Conservation (phyloP, 2,113 vertebrate genomes). For the Xerus inauris region DNA sequence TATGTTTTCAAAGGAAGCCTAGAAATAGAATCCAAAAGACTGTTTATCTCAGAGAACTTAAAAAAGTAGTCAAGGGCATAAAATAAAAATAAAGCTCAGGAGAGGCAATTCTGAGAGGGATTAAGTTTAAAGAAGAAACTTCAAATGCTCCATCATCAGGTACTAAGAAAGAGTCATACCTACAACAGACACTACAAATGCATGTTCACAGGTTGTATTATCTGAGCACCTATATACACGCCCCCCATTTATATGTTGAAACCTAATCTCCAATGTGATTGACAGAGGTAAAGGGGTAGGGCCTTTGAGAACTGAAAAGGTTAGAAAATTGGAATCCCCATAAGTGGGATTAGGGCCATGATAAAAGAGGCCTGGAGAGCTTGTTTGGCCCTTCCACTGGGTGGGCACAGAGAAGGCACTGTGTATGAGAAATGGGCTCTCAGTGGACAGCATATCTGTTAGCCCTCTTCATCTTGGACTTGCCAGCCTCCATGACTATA, state of each 20-base stretch:
- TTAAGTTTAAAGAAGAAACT: background rate
- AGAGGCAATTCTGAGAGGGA: background rate
- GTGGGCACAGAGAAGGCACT: background rate
- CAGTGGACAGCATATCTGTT: background rate
- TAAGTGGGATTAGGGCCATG: background rate
- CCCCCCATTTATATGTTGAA: background rate
- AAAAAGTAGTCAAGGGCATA: background rate
- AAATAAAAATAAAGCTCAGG: conserved; percentile 41
- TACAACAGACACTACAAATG: background rate
- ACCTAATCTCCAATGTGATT: no score
- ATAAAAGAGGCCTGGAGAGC: background rate
- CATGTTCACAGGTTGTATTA: background rate
- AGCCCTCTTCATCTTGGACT: background rate
- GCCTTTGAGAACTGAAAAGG: background rate
- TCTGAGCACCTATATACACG: background rate
- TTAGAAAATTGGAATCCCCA: background rate
- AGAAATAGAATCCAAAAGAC: conserved; percentile 27
- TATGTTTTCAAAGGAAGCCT: background rate
- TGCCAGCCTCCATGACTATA: background rate
- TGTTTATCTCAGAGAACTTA: background rate
- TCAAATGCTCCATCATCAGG: background rate
- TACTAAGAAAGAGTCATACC: background rate
- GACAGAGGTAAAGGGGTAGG: background rate
- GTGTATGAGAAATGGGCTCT: background rate
- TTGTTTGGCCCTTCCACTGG: background rate